phyloP scores from a whole-genome alignment of 2,888 invertebrate genomes.

The Catocala sponsa region DNA sequence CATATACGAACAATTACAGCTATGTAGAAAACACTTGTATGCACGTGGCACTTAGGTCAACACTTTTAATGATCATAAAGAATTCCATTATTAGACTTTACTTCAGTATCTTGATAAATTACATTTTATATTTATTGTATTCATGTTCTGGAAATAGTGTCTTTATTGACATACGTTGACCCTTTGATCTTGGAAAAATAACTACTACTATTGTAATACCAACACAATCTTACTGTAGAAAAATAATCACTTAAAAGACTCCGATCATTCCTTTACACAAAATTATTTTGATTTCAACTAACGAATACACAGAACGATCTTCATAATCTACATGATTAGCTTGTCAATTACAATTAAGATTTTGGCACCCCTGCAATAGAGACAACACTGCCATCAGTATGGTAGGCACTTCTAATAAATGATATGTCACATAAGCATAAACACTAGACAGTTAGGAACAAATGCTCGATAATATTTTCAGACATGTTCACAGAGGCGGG shows the following conservation, averaged over 20 bases:
- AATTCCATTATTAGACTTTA: background rate
- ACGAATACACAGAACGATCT: background rate
- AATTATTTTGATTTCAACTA: background rate
- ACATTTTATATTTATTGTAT: too few relatives aligned
- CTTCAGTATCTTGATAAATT: too few relatives aligned
- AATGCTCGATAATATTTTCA: constrained; percentile 28
- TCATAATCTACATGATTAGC: background rate
- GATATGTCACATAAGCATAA: constrained; percentile 12
- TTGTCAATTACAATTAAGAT: background rate
- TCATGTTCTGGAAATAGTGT: too few relatives aligned
- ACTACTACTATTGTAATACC: background rate
- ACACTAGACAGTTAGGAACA: constrained; percentile 17
- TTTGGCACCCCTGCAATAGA: background rate
- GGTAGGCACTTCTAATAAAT: background rate
- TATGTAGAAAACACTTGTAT: constrained; percentile 13
- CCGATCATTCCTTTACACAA: background rate
- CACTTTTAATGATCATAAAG: background rate
- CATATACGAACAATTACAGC: constrained; percentile 14
- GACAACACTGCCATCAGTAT: background rate
- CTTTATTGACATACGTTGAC: background rate
- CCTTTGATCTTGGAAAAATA: background rate
- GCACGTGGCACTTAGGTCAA: constrained; percentile 23
- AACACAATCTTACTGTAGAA: background rate
- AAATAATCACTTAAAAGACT: background rate
- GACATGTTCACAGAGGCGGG: constrained; percentile 21